phyloP scores from a whole-genome alignment of 1,140 invertebrate species.

The Saccostrea echinata region DNA sequence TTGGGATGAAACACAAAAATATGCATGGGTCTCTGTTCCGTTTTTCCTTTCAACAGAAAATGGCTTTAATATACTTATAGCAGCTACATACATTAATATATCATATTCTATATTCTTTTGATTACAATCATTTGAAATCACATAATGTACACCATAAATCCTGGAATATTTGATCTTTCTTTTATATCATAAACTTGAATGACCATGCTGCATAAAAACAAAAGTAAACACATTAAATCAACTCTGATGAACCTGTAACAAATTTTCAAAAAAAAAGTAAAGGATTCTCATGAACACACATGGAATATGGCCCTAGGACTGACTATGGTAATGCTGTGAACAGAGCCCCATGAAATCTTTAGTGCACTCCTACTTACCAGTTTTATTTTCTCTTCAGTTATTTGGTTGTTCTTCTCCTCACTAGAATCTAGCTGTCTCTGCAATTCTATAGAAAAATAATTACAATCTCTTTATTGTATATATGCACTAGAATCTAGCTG shows the following conservation, averaged over 20 bases:
- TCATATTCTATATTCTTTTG: too few species aligned
- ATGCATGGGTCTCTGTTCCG: conserved; percentile 7
- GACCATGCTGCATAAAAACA: too few species aligned
- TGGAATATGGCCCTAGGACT: background rate
- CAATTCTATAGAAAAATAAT: conserved; percentile 67
- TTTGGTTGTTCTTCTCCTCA: conserved; percentile 67
- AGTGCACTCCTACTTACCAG: conserved; percentile 67
- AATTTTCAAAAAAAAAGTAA: too few species aligned
- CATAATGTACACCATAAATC: too few species aligned
- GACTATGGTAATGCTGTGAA: background rate
- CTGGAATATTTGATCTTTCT: too few species aligned
- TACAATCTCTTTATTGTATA: too few species aligned
- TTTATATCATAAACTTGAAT: too few species aligned
- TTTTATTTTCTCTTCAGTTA: conserved; percentile 70
- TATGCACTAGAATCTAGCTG: conserved; percentile 69
- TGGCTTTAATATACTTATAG: too few species aligned
- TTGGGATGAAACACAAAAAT: background rate
- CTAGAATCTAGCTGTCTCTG: conserved; percentile 71
- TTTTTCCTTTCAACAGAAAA: background rate
- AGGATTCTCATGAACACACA: background rate
- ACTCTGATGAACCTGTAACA: too few species aligned
- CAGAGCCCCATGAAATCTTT: conserved; percentile 6
- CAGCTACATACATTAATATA: too few species aligned
- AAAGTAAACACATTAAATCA: too few species aligned
- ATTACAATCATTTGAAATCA: too few species aligned